Base-by-base conservation (phyloP, 2,888 invertebrate genomes). In the Meghimatium bilineatum region DNA sequence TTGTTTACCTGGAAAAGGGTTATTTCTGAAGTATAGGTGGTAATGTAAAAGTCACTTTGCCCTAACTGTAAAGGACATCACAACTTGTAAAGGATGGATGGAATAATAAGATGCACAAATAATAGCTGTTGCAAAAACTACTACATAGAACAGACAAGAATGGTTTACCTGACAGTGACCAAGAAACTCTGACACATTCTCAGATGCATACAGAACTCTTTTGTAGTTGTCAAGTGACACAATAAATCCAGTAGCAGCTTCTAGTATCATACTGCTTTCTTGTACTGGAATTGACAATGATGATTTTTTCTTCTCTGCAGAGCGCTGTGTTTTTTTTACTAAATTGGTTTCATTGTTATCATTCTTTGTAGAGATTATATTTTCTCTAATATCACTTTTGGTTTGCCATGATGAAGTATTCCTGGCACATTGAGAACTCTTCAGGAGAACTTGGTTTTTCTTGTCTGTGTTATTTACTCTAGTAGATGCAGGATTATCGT, bases 171-270 rank as follows among this genome's bases (percentile, higher is more conserved):
- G 80, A 12, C 49, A 72, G 32, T 72, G 71, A 10, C 80, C 80
- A 29, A 80, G 60, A 72, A 72, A 72, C 12, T 56, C 38, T n/a
- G 38, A 72, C n/a, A 80, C 72, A 60, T 80, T 80, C 56, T 80
- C 72, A 14, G 80, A 60, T 10, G 72, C 80, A 80, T 56, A 80
- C 52, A 80, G 38, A 23, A 80, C 72, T 20, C 38, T 71, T 17
- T 80, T 80, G 32, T 56, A 36, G 17, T 38, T 49, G 52, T 72
- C 80, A 32, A 80, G 38, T 6, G 69, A 52, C 14, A 80, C 0
- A 12, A 80, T 8, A n/a, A 80, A 80, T 5, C 80, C 80, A 20
- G 34, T 34, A 2, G 52, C 36, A 49, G 80, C 80, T 38, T 80
- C 72, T 5, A 80, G 60, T 2, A 71, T 72, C 17, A 72, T 29